Percentiles rank a stretch among this genome's conserved stretches.
phyloP scores from a whole-genome alignment of 1,140 invertebrate genomes.

The Ceratosolen fusciceps region DNA sequence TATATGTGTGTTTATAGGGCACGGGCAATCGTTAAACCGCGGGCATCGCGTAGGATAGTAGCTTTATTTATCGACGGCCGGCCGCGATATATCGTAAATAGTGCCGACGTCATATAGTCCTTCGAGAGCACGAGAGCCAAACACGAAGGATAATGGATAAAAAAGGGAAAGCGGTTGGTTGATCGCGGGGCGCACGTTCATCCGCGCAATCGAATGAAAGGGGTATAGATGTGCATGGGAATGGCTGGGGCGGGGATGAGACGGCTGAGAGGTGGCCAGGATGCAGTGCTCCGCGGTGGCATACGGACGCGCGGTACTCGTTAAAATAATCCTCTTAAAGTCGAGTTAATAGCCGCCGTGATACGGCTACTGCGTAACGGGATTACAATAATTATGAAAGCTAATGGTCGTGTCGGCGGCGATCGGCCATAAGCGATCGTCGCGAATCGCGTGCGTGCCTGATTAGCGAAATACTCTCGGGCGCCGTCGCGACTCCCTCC shows the following conservation, averaged over 20 bases:
- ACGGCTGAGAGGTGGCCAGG: no score
- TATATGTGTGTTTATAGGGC: no score
- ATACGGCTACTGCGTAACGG: not conserved
- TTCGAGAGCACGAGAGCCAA: not conserved
- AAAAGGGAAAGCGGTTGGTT: not conserved
- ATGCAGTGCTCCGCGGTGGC: no score
- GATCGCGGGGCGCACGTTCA: not conserved
- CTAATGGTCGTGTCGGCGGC: constrained; percentile 2
- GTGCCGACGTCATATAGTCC: not conserved
- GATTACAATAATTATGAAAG: not conserved
- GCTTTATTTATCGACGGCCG: not conserved
- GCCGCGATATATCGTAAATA: not conserved
- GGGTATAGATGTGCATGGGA: not conserved
- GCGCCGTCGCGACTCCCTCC: not conserved
- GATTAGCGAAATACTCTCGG: not conserved
- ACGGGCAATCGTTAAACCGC: no score
- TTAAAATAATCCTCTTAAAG: not conserved
- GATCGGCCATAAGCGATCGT: not conserved
- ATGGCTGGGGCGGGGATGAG: not conserved
- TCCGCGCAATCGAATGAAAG: not conserved
- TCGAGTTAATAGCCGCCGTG: not conserved
- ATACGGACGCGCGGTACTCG: not conserved
- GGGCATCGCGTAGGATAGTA: no score
- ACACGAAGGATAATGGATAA: not conserved
- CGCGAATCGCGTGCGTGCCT: not conserved